Evolutionary conservation across 2,888 invertebrate genomes (phyloP).

Genomic region (Phragmatobia fuliginosa): DNA sequence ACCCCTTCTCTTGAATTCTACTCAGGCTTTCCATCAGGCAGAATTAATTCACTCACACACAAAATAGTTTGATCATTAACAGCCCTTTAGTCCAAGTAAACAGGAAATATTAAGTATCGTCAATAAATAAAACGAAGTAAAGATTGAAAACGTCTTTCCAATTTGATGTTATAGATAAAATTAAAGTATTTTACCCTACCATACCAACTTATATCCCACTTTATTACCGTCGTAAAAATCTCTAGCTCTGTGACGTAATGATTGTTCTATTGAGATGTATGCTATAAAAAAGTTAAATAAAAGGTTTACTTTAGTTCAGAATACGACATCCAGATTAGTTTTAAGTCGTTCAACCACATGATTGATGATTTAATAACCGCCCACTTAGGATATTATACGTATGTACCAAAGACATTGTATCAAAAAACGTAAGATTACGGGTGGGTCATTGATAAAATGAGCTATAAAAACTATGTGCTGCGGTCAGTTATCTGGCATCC

Average conservation of each 20-base stretch:
- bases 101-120: background rate
- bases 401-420: slow-evolving; percentile 35
- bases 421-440: slow-evolving; percentile 44
- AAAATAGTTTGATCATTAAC: too few relatives aligned
- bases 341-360: slow-evolving; percentile 51
- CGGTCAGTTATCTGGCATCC: slow-evolving; percentile 35
- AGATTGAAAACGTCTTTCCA: background rate
- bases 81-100: too few relatives aligned
- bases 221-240: background rate
- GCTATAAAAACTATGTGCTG: slow-evolving; percentile 35
- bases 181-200: background rate
- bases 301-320: slow-evolving; percentile 38
- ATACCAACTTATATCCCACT: background rate
- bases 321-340: slow-evolving; percentile 23
- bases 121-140: background rate
- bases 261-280: slow-evolving; percentile 2
- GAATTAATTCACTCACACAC: too few relatives aligned
- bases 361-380: slow-evolving; percentile 51
- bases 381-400: slow-evolving; percentile 31
- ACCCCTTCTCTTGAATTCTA: too few relatives aligned
- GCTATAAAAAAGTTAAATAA: slow-evolving; percentile 13
- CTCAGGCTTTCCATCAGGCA: too few relatives aligned
- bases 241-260: background rate
- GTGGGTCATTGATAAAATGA: slow-evolving; percentile 40
- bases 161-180: slow-evolving; percentile 2